Conservation (phyloP, 2,113 vertebrate species). For the Sturnus vulgaris region DNA sequence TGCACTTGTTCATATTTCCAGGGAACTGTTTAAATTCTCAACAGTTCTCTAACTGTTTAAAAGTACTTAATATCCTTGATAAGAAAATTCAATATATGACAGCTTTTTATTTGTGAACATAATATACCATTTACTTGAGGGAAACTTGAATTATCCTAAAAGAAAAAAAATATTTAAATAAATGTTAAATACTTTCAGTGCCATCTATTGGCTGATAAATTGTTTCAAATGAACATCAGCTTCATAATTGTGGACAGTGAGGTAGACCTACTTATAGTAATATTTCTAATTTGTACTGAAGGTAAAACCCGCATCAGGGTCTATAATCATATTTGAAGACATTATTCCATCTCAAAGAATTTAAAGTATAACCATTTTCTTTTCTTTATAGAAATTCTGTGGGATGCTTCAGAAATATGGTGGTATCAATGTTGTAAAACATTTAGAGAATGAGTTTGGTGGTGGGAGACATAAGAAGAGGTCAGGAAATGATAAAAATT, state of each 20-base stretch:
- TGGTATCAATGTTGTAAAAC: background rate
- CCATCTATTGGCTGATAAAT: constrained; percentile 62
- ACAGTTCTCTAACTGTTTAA: background rate
- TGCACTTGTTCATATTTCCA: background rate
- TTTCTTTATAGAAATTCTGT: background rate
- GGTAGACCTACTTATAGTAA: background rate
- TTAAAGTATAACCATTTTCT: background rate
- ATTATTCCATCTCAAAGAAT: background rate
- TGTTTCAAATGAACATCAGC: background rate
- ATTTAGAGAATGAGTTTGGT: background rate
- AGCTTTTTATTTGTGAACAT: constrained; percentile 19
- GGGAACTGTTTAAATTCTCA: background rate
- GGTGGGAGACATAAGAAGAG: background rate
- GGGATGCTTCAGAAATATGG: background rate
- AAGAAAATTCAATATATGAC: background rate
- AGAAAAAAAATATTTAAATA: background rate
- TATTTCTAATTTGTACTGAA: background rate
- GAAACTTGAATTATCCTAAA: background rate
- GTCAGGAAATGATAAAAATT: background rate
- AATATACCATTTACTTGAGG: background rate
- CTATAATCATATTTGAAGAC: background rate
- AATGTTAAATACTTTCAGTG: constrained; percentile 57
- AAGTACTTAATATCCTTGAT: constrained; percentile 17
- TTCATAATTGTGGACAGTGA: background rate
- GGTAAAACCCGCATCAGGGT: background rate